phyloP scores from a whole-genome alignment of 2,113 vertebrate genomes.

The Serinus canaria region DNA sequence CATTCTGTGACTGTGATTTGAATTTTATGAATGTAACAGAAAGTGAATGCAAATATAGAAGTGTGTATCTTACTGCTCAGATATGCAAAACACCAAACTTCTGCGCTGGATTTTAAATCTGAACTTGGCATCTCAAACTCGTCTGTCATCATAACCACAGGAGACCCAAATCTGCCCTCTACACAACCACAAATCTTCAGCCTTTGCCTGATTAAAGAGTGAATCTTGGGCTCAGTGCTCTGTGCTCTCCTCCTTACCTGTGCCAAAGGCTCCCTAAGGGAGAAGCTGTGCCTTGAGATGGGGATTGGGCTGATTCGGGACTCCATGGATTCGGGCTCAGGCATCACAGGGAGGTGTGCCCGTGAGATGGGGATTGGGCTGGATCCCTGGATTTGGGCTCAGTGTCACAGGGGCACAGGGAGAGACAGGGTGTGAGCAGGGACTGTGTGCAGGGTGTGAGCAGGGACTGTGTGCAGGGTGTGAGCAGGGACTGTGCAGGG shows the following conservation, averaged over 20 bases:
- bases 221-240: background rate
- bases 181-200: constrained; percentile 3
- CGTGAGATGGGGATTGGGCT: too few species aligned
- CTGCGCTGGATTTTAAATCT: background rate
- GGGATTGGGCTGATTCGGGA: background rate
- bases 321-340: too few species aligned
- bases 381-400: too few species aligned
- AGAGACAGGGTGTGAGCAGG: too few species aligned
- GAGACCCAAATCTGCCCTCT: background rate
- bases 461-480: too few species aligned
- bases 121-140: constrained; percentile 13
- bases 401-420: too few species aligned
- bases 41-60: background rate
- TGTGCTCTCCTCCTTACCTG: background rate
- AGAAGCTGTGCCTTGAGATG: background rate
- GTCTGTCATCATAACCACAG: constrained; percentile 29
- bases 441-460: too few species aligned
- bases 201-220: background rate
- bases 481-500: too few species aligned
- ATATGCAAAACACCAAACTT: background rate
- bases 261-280: background rate
- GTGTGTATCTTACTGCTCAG: background rate
- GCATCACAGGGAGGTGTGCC: background rate
- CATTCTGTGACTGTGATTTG: background rate
- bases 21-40: background rate